These are phyloP conservation scores for Peromyscus attwateri DNA, from an alignment of 2,797 vertebrate genomes.

Conservation along the genomic window DNA sequence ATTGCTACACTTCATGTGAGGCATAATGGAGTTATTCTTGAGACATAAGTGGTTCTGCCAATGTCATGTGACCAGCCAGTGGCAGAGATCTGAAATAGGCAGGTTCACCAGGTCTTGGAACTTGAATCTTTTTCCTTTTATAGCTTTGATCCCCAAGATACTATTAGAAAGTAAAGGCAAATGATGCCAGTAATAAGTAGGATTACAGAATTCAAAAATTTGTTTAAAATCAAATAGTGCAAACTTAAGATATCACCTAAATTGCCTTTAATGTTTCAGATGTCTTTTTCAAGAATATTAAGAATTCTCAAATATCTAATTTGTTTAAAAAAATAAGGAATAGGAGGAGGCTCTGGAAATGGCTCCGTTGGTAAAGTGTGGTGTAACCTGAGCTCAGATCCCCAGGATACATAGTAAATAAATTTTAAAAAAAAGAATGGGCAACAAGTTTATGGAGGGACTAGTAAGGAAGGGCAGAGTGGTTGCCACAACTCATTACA, in stretches of 20 bases:
- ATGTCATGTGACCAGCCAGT: slow-evolving; percentile 6
- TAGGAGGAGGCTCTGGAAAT: not conserved
- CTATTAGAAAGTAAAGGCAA: slow-evolving; percentile 14
- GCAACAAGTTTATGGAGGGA: not conserved
- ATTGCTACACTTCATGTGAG: slow-evolving; percentile 67
- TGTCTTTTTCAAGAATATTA: slow-evolving; percentile 43
- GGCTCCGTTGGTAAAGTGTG: not conserved
- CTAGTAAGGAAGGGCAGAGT: not conserved
- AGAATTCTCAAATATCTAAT: not conserved
- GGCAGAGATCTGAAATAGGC: slow-evolving; percentile 50
- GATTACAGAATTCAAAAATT: slow-evolving; percentile 24
- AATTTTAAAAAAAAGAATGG: not conserved
- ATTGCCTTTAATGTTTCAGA: slow-evolving; percentile 38
- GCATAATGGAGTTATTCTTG: slow-evolving; percentile 67
- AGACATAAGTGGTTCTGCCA: slow-evolving; percentile 70
- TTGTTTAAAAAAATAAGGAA: not conserved
- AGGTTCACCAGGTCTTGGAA: slow-evolving; percentile 9
- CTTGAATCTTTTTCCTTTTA: slow-evolving; percentile 54
- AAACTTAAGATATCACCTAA: not conserved
- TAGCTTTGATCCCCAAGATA: slow-evolving; percentile 32
- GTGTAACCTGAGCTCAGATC: not conserved
- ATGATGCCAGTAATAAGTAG: slow-evolving; percentile 31
- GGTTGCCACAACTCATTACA: not conserved
- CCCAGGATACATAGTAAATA: not conserved
- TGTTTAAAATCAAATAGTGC: slow-evolving; percentile 5